Evolutionary conservation across 2,113 vertebrate species (phyloP).

Genomic region (Eublepharis macularius): DNA sequence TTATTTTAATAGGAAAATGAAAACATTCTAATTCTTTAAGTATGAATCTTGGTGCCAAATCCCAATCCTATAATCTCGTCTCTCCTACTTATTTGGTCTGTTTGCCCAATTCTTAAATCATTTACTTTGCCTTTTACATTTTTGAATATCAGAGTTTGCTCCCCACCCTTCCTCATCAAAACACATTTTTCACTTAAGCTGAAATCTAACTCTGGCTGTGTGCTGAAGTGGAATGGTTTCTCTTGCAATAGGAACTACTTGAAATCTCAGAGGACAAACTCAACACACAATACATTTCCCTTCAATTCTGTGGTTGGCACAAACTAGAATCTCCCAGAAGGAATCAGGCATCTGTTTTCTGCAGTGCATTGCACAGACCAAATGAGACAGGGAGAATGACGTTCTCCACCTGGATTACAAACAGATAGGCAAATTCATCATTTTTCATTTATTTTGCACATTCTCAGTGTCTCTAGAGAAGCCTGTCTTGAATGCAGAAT

Average conservation of each 20-base stretch:
- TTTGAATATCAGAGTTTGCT: background rate
- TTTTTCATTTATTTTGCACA: background rate
- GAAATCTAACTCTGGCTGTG: background rate
- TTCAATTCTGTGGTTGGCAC: background rate
- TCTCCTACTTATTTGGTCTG: background rate
- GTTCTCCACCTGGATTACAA: background rate
- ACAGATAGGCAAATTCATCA: background rate
- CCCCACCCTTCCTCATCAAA: background rate
- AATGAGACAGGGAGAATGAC: conserved; percentile 5
- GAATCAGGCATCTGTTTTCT: conserved; percentile 21
- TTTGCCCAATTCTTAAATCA: background rate
- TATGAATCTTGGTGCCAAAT: background rate
- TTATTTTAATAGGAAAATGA: background rate
- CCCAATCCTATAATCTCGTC: background rate
- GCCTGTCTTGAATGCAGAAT: background rate
- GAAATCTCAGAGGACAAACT: conserved; percentile 6
- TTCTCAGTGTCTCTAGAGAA: background rate
- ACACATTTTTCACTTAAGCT: background rate
- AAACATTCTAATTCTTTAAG: background rate
- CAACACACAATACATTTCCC: background rate
- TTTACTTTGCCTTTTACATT: conserved; percentile 3
- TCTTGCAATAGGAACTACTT: conserved; percentile 26
- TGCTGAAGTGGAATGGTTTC: background rate
- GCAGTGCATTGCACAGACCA: background rate
- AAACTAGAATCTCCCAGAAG: accelerated